Conservation (phyloP, 2,888 invertebrate species). For the Aplocera efformata region DNA sequence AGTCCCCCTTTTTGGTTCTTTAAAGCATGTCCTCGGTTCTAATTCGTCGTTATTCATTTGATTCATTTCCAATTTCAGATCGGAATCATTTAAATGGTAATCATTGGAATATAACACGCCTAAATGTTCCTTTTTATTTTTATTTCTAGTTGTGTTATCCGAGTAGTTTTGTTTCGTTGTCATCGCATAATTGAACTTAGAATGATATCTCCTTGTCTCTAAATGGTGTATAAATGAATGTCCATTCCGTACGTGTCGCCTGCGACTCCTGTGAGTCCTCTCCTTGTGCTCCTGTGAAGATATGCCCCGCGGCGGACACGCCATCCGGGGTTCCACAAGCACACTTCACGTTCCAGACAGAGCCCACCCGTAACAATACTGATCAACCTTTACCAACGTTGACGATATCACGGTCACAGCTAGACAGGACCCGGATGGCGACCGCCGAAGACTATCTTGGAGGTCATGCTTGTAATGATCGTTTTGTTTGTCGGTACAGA, state of each 20-base stretch:
- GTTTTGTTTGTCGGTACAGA: conserved; percentile 77
- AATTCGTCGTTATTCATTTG: conserved; percentile 59
- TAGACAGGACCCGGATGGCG: conserved; percentile 10
- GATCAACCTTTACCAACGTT: background rate
- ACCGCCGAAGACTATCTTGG: conserved; percentile 27
- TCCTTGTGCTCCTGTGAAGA: conserved; percentile 32
- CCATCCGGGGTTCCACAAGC: conserved; percentile 22
- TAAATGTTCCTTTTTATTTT: conserved; percentile 44
- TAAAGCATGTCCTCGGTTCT: conserved; percentile 18
- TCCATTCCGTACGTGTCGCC: conserved; percentile 35
- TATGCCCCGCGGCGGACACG: conserved; percentile 18
- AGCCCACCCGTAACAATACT: too few relatives aligned
- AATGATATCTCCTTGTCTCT: conserved; percentile 47
- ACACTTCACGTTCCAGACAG: background rate
- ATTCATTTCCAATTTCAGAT: conserved; percentile 78
- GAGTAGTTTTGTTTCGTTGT: conserved; percentile 60
- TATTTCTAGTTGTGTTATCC: conserved; percentile 59
- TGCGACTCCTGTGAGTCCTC: too few relatives aligned
- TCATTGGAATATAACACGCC: conserved; percentile 62
- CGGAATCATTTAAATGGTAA: conserved; percentile 81
- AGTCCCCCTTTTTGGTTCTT: conserved; percentile 15
- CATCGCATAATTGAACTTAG: conserved; percentile 46
- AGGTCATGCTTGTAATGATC: conserved; percentile 70
- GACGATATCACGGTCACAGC: background rate
- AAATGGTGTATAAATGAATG: conserved; percentile 45